phyloP scores from a whole-genome alignment of 2,113 vertebrate species.

The Fulica atra region DNA sequence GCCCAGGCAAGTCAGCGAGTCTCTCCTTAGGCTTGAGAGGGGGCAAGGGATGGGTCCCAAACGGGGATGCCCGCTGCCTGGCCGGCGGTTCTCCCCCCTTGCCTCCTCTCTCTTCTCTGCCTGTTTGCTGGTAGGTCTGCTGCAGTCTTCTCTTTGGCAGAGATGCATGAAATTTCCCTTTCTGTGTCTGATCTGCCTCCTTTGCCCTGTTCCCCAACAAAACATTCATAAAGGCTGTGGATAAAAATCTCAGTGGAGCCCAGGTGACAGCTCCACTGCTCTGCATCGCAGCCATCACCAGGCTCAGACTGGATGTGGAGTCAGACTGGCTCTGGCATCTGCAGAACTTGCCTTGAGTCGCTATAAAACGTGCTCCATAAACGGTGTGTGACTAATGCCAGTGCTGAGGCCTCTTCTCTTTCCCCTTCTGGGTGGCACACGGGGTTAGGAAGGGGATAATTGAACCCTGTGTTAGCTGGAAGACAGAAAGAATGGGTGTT shows the following conservation, averaged over 20 bases:
- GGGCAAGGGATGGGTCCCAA: background rate
- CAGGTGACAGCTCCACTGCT: background rate
- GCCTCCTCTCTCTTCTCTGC: background rate
- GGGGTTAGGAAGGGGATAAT: background rate
- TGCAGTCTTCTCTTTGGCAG: too few species aligned
- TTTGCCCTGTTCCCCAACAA: background rate
- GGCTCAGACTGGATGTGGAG: background rate
- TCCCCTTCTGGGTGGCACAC: background rate
- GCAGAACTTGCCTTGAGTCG: background rate
- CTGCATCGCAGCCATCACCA: background rate
- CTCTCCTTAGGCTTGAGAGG: background rate
- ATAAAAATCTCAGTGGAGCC: background rate
- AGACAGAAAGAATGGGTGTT: background rate
- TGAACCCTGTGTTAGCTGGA: background rate
- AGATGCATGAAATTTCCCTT: background rate
- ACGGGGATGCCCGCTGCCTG: rapidly evolving
- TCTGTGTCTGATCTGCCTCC: background rate
- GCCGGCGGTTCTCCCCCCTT: background rate
- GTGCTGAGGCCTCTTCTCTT: background rate
- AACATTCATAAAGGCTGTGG: background rate
- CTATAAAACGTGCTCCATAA: background rate
- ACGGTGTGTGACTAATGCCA: background rate
- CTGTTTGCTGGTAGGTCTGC: background rate
- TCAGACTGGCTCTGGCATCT: background rate
- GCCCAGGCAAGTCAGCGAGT: background rate